Evolutionary conservation across 1,140 invertebrate species (phyloP).

Genomic region (Aphelinus certus): DNA sequence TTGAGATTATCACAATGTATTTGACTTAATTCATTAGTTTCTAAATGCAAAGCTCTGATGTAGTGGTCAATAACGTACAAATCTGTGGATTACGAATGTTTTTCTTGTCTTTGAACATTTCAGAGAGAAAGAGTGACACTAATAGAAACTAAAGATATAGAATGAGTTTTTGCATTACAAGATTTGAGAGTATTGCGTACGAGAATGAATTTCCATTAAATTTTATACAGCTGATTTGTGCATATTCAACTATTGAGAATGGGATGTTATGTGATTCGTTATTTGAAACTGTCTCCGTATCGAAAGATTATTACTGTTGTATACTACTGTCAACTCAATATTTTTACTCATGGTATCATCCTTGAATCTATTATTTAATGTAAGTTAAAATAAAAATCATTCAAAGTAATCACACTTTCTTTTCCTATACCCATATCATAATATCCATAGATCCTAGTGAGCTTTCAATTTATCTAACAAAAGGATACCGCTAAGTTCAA

Average conservation of each 20-base stretch:
- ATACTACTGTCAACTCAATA: slow-evolving; percentile 4
- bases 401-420: not conserved
- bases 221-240: no score
- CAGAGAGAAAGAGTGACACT: not conserved
- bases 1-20: no score
- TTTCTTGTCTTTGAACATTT: not conserved
- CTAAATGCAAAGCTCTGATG: no score
- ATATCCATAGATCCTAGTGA: no score
- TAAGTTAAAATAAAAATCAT: slow-evolving; percentile 24
- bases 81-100: no score
- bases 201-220: not conserved
- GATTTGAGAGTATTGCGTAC: not conserved
- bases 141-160: not conserved
- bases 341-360: slow-evolving; percentile 5
- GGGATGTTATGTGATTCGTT: not conserved
- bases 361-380: slow-evolving; percentile 21
- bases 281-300: not conserved
- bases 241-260: no score
- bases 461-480: no score
- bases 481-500: no score
- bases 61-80: no score
- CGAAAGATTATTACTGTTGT: slow-evolving; percentile 9
- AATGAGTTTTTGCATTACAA: not conserved
- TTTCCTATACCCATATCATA: no score
- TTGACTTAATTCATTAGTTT: no score